Evolutionary conservation across 2,113 vertebrate species (phyloP).

Genomic region (Kryptolebias marmoratus): DNA sequence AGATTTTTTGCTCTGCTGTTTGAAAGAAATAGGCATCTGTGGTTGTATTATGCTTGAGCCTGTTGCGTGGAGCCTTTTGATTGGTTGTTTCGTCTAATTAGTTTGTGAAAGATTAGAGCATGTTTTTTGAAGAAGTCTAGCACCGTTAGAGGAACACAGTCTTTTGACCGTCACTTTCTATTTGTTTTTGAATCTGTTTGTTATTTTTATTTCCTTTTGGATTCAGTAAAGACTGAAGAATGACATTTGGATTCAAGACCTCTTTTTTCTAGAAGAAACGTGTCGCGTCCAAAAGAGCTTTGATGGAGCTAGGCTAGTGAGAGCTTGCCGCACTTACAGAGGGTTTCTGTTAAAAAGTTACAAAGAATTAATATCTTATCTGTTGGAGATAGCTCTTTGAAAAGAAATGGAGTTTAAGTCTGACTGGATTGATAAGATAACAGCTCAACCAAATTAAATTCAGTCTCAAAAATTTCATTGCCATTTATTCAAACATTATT

Average conservation of each 20-base stretch:
- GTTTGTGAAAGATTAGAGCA: not conserved
- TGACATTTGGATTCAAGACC: not conserved
- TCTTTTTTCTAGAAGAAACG: not conserved
- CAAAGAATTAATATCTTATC: too few relatives aligned
- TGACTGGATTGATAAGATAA: too few relatives aligned
- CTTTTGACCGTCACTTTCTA: not conserved
- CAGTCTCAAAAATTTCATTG: too few relatives aligned
- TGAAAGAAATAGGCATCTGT: not conserved
- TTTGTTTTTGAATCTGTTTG: not conserved
- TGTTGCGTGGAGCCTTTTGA: not conserved
- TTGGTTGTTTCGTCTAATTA: not conserved
- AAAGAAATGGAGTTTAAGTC: too few relatives aligned
- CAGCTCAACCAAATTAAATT: too few relatives aligned
- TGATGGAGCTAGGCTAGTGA: too few relatives aligned
- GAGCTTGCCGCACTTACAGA: too few relatives aligned
- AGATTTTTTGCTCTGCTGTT: too few relatives aligned
- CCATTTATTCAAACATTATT: too few relatives aligned
- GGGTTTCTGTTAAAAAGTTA: too few relatives aligned
- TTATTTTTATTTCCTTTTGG: not conserved
- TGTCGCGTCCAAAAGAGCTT: too few relatives aligned
- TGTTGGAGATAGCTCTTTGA: too few relatives aligned
- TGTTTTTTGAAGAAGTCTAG: not conserved
- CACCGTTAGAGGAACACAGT: not conserved
- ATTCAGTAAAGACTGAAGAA: not conserved
- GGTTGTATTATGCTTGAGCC: not conserved